Conservation (phyloP, 2,113 vertebrate genomes). For the Pomatorhinus ruficollis region DNA sequence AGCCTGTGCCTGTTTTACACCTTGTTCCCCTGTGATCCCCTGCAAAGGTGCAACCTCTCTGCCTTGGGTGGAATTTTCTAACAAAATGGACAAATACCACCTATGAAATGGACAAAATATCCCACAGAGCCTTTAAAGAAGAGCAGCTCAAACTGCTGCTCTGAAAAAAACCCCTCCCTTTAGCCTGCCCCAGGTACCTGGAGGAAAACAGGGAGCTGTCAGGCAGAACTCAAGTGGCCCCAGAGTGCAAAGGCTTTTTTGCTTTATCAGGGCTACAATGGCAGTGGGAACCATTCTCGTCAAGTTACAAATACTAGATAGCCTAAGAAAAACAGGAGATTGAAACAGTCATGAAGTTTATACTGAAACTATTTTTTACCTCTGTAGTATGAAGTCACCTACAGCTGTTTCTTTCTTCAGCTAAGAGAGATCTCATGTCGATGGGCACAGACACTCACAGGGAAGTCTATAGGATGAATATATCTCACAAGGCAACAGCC, state of each 20-base stretch:
- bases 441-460: slow-evolving; percentile 36
- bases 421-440: background rate
- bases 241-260: slow-evolving; percentile 57
- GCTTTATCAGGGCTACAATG: slow-evolving; percentile 43
- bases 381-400: slow-evolving; percentile 39
- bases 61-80: slow-evolving; percentile 50
- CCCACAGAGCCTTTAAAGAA: slow-evolving; percentile 3
- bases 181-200: background rate
- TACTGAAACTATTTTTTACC: slow-evolving; percentile 37
- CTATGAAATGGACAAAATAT: slow-evolving; percentile 20
- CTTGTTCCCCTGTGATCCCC: background rate
- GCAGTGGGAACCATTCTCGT: slow-evolving; percentile 51
- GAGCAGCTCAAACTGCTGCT: slow-evolving; percentile 10
- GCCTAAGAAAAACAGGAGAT: slow-evolving; percentile 63
- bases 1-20: background rate
- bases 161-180: background rate
- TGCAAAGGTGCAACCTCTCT: slow-evolving; percentile 7
- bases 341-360: slow-evolving; percentile 59
- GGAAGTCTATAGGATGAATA: slow-evolving; percentile 34
- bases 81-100: slow-evolving; percentile 10
- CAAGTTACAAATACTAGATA: slow-evolving; percentile 47
- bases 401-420: slow-evolving; percentile 28
- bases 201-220: slow-evolving; percentile 28
- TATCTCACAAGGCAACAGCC: slow-evolving; percentile 38
- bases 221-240: slow-evolving; percentile 31